phyloP scores from a whole-genome alignment of 2,113 vertebrate species.

The Pseudorasbora parva region DNA sequence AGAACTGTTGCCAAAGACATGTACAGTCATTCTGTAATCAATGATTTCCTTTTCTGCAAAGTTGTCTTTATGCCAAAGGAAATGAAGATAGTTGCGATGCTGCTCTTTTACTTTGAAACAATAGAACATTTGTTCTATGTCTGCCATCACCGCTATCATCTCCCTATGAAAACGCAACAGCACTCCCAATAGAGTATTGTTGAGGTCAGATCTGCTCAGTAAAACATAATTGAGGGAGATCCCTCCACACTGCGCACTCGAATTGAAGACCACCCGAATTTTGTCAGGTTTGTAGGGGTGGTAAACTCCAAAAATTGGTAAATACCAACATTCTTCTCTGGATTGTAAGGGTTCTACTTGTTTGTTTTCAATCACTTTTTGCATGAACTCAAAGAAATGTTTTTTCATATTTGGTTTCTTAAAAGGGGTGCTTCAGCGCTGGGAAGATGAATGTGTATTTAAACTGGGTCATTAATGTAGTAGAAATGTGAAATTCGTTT shows the following conservation, averaged over 20 bases:
- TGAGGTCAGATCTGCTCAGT: constrained; percentile 22
- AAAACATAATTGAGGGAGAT: constrained; percentile 20
- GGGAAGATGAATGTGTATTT: too few relatives aligned
- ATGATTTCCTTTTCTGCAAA: not conserved
- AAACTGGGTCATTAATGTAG: too few relatives aligned
- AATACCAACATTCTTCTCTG: constrained; percentile 29
- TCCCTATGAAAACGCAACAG: constrained; percentile 39
- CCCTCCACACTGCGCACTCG: not conserved
- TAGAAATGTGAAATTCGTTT: too few relatives aligned
- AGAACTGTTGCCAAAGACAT: not conserved
- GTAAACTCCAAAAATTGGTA: constrained; percentile 17
- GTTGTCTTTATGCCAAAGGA: constrained; percentile 44
- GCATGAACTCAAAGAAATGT: constrained; percentile 5
- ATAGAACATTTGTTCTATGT: constrained; percentile 52
- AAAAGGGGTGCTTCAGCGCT: too few relatives aligned
- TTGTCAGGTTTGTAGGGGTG: constrained; percentile 8
- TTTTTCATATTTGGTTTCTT: not conserved
- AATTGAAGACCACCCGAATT: constrained; percentile 38
- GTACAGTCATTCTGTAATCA: not conserved
- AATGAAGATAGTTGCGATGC: constrained; percentile 10
- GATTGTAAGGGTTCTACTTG: constrained; percentile 28
- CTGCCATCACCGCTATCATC: constrained; percentile 29
- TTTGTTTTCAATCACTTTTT: constrained; percentile 5
- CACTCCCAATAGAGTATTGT: constrained; percentile 9
- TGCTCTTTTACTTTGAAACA: constrained; percentile 26